Base-by-base conservation (phyloP, 1,140 invertebrate species). In the Plectrocnemia conspersa region DNA sequence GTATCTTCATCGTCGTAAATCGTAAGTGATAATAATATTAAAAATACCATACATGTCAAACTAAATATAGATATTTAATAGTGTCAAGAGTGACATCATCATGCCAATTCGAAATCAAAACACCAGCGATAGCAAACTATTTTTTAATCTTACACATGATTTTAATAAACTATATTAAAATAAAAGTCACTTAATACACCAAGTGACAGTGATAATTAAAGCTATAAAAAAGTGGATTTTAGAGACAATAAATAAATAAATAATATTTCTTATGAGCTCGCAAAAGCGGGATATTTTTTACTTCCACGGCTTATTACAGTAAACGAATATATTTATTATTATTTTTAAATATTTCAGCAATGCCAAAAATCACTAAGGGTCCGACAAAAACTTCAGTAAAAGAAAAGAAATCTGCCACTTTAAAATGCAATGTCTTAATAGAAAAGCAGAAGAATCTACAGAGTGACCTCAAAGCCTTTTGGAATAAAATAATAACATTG, bases 401-500 rank as follows among this genome's bases (percentile, higher is more conserved):
- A 7, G 55, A 61, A 46, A 47, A 52, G 16, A 9, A 52, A 23
- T 23, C 40, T 1, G 36, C 41, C 2, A 11, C n/a, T n/a, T 52
- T 57, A n/a, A 54, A 54, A 50, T 61, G 55, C 27, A 41, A 50
- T 1, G n/a, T 54, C 19, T 16, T 36, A 15, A 32, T 57, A n/a
- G 47, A 61, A 25, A 61, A 54, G 19, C n/a, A 27, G 7, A 45
- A 50, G 7, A 33, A 49, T 41, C 40, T 61, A n/a, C 36, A 50
- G 13, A 29, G 25, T 15, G 40, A 47, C 11, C 18, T 61, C 3
- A 54, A 58, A 44, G 11, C 46, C 1, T 61, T 58, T 38, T 61
- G 59, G 59, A 54, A 45, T 15, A 50, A 52, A 33, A 61, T 61
- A n/a, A 36, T 58, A 0, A 46, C 52, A 18, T 35, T 36, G 22